These are phyloP conservation scores for Desoria tigrina DNA, from an alignment of 2,888 invertebrate species.

Conservation along the genomic window DNA sequence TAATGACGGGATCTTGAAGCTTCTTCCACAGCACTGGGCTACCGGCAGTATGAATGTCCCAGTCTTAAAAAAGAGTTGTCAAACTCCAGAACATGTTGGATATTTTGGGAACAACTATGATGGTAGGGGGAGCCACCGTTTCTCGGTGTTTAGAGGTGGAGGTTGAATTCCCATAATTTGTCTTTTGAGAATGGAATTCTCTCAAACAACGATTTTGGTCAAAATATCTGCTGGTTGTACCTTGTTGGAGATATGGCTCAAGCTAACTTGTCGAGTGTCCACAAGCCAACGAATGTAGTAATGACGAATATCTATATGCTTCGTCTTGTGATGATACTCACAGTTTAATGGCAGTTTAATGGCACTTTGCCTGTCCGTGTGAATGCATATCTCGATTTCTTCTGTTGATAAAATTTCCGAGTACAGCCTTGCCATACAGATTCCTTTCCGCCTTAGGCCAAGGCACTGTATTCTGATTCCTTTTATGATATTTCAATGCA, in stretches of 20 bases:
- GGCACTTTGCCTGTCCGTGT: slow-evolving; percentile 35
- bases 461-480: too few species aligned
- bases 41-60: neutral
- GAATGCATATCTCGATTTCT: slow-evolving; percentile 2
- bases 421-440: neutral
- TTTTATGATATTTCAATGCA: too few species aligned
- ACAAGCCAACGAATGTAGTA: slow-evolving; percentile 37
- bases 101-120: neutral
- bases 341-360: slow-evolving; percentile 48
- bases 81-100: neutral
- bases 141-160: neutral
- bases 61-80: slow-evolving; percentile 1
- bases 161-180: neutral
- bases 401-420: neutral
- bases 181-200: neutral
- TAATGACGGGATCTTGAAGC: slow-evolving; percentile 3
- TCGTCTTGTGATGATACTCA: slow-evolving; percentile 45
- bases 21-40: slow-evolving; percentile 15
- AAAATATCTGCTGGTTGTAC: slow-evolving; percentile 19
- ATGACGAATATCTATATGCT: slow-evolving; percentile 51
- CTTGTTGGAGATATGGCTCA: neutral
- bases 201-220: slow-evolving; percentile 1
- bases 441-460: too few species aligned
- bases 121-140: too few species aligned
- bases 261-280: slow-evolving; percentile 1